Evolutionary conservation across 1,140 invertebrate species (phyloP), one percentile per base, ranked within the genome.

Genomic region (Drosophila tristis): DNA sequence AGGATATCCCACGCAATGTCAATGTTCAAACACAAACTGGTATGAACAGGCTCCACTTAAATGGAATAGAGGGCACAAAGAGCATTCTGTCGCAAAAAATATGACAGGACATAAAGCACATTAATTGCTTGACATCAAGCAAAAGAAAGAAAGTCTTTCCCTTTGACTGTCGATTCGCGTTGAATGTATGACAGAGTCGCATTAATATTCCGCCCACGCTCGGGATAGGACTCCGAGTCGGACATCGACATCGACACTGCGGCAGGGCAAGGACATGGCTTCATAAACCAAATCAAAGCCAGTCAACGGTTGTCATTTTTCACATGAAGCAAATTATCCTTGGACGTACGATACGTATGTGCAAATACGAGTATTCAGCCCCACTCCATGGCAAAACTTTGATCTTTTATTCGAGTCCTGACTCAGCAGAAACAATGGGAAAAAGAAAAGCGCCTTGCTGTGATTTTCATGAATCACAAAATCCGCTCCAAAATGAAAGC

Each of bases 171-270:
- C 63, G 57, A 70, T 71, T 53, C 54, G 43, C 16, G 57, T 58
- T 47, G 71, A 63, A 80, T 82, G 31, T 31, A 29, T 29, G 26
- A 29, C 26, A 29, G 26, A 29, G 26, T 7, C 31, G 82, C 78
- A 86, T 87, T 81, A 82, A 78, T 86, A 86, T 86, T 85, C 82
- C 77, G 58, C 65, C 63, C 82, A 86, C 81, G 86, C 74, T 65
- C 35, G 42, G 35, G 35, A 39, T 13, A 13, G 35, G 35, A 39
- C 11, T 39, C 7, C 43, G n/a, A 11, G 26, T 62, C 53, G 51
- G 35, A 47, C 61, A 58, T 43, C 48, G 42, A 56, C 70, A 59
- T 55, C n/a, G 51, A 9, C 44, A 20, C 11, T 58, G 13, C 29
- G 47, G 11, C 47, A 45, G 35, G 50, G 39, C 45, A 25, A 54